Evolutionary conservation across 2,888 invertebrate species (phyloP), one percentile per base, ranked within the genome.

Genomic region (Cynaeus angustus): DNA sequence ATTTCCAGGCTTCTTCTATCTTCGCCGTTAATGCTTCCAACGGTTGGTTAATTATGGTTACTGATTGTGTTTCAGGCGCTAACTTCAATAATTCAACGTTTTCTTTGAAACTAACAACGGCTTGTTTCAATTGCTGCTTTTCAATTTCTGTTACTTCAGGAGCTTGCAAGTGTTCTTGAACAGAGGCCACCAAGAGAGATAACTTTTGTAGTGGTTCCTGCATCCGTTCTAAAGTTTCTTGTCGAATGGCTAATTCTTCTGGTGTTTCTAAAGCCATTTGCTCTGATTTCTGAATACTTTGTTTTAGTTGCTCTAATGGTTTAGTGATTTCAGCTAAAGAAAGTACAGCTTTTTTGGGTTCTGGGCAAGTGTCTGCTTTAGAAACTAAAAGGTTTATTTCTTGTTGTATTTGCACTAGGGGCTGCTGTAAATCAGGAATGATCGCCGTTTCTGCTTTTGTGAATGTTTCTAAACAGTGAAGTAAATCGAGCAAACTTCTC

Each of bases 1-100:
- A 45, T 13, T 59, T 66, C 21, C 71, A 64, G 10, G 46, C 43
- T 65, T 72, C 68, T 65, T 74, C 53, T 16, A 77, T 70, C 66
- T 77, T 77, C 26, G 72, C 76, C 37, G 70, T 68, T 33, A 81
- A 50, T 10, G 72, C 66, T 61, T 76, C 65, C n/a, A 81, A 37
- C n/a, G 79, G 78, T 68, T 76, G 70, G 30, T 30, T 21, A 56
- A 43, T 45, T 66, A 66, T 59, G 41, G 16, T 8, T 26, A 52
- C 30, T 14, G 46, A 55, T 8, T 10, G 5, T 30, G 50, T 45
- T 12, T 33, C 37, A n/a, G 16, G 48, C 7, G 66, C n/a, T n/a
- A 14, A 16, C 12, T 45, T 26, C 9, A 45, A 30, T 3, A 37
- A 26, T 38, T 61, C 66, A 5, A 55, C 9, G 28, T 28, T 56